Evolutionary conservation across 2,888 invertebrate genomes (phyloP), one percentile per base, ranked within the genome.

Genomic region (Spialia ferax): DNA sequence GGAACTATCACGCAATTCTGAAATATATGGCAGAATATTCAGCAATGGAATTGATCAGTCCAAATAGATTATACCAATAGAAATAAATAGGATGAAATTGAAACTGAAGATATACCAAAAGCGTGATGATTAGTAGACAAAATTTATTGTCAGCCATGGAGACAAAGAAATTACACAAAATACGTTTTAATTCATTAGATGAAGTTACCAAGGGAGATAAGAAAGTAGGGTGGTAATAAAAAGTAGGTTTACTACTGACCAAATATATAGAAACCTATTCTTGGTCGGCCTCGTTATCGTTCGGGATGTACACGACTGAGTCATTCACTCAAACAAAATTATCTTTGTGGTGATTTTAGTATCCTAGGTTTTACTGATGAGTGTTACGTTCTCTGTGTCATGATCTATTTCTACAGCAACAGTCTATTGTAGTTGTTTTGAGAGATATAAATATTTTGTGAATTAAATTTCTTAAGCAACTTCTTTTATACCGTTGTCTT

Each of bases 251-350:
- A 55, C n/a, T 13, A n/a, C 42, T 20, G 20, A 29, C 35, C 4
- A 18, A 20, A 5, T n/a, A n/a, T n/a, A 20, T 56, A n/a, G 29
- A 45, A 11, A 22, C 22, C 48, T 64, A 64, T 56, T 64, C 56
- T 64, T 56, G 32, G 52, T 18, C 55, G 55, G 23, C 63, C 63
- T 54, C n/a, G 20, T 29, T 64, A 48, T 48, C 10, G 23, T 26
- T 45, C 45, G 56, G 56, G 45, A 52, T 62, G 50, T 22, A 13
- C 45, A 42, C 15, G 11, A 35, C 32, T 64, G 63, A 64, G 22
- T 64, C 56, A 64, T 48, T 63, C 29, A 26, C 26, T 38, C 55
- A 63, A 61, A 22, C 55, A 56, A n/a, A 42, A 56, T 55, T 63
- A 63, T 63, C 56, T 63, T 63, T 56, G 45, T 29, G 38, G 38